Conservation (phyloP, 1,140 invertebrate genomes). For the Drosophila miranda region DNA sequence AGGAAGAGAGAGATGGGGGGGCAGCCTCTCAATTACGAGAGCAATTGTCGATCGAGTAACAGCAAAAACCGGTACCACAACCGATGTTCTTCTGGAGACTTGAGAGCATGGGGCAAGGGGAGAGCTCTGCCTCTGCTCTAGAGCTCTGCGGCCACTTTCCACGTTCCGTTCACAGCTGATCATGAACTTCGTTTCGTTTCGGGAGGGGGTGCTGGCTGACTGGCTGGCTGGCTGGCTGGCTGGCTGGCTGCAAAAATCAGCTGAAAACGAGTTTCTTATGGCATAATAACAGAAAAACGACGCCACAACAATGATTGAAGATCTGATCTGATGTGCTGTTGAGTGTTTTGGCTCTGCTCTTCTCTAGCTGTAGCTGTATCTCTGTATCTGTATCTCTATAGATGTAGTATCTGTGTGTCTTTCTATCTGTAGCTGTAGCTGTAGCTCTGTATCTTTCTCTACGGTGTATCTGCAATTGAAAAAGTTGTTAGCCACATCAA, state of each 20-base stretch:
- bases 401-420: constrained; percentile 29
- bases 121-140: not conserved
- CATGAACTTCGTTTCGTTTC: constrained; percentile 60
- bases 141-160: constrained; percentile 59
- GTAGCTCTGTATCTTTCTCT: constrained; percentile 11
- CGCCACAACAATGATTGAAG: constrained; percentile 55
- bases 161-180: constrained; percentile 79
- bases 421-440: constrained; percentile 3
- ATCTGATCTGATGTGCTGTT: constrained; percentile 18
- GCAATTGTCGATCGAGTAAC: constrained; percentile 71
- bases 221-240: too few species aligned
- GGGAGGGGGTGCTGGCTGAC: too few species aligned
- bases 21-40: constrained; percentile 71
- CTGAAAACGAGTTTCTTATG: constrained; percentile 79
- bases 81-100: constrained; percentile 57
- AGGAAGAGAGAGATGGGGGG: constrained; percentile 17
- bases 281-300: constrained; percentile 68
- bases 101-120: not conserved
- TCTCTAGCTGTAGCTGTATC: constrained; percentile 7
- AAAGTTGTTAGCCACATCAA: constrained; percentile 77
- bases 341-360: too few species aligned
- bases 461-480: constrained; percentile 59
- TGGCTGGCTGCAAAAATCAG: constrained; percentile 37
- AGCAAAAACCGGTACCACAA: constrained; percentile 69
- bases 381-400: constrained; percentile 30